These are phyloP conservation scores for Mesoligia furuncula DNA, from an alignment of 2,888 invertebrate genomes.

Conservation along the genomic window DNA sequence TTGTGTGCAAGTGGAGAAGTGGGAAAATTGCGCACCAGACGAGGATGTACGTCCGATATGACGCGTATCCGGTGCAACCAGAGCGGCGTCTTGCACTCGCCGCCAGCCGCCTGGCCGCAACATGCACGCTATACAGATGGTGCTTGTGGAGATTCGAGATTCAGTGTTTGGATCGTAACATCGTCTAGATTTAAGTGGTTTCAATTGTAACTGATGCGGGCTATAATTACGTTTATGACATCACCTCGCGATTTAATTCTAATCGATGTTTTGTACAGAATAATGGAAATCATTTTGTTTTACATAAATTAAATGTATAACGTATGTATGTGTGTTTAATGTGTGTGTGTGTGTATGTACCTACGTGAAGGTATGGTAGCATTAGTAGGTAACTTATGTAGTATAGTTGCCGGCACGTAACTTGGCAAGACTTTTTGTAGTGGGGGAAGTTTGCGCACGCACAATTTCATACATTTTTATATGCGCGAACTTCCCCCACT, in stretches of 20 bases:
- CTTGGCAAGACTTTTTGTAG: no score
- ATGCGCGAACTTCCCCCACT: no score
- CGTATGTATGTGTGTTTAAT: no score
- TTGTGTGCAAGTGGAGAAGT: constrained; percentile 77
- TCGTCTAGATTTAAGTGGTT: constrained; percentile 65
- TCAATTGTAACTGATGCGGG: constrained; percentile 66
- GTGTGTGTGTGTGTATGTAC: no score
- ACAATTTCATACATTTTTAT: no score
- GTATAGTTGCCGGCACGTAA: no score
- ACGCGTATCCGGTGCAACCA: constrained; percentile 82
- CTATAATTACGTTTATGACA: constrained; percentile 57
- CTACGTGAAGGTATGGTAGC: background rate
- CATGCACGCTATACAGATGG: constrained; percentile 55
- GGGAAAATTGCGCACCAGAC: constrained; percentile 81
- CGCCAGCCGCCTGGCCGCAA: constrained; percentile 30
- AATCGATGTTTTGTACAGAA: constrained; percentile 40
- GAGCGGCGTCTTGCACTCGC: constrained; percentile 57
- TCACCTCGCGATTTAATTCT: constrained; percentile 52
- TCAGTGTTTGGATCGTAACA: constrained; percentile 59
- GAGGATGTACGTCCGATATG: constrained; percentile 87
- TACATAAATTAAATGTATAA: no score
- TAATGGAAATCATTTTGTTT: constrained; percentile 37
- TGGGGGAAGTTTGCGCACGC: no score
- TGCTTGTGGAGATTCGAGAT: constrained; percentile 58
- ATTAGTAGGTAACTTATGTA: background rate